Base-by-base conservation (phyloP, 1,140 invertebrate genomes). In the Ptiloglossa arizonensis region DNA sequence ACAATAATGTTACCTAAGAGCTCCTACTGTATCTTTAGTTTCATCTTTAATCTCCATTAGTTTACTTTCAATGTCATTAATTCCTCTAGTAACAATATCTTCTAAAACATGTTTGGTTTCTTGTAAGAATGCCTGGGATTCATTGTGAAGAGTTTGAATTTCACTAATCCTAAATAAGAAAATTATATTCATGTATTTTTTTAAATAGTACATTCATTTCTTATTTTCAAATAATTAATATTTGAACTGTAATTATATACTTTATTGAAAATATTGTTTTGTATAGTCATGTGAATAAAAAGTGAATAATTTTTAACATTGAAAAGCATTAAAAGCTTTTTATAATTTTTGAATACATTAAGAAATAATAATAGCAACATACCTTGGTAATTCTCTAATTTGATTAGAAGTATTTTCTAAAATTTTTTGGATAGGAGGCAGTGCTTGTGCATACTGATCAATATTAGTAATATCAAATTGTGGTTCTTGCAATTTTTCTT, bases 21-120 rank as follows among this genome's bases (percentile, higher is more conserved):
- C 81, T 48, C 84, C 82, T 6, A 89, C 86, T 44, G 84, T 89
- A 67, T 89, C 86, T 63, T 87, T 89, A 0, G 87, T 84, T 82
- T 94, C 93, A 62, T 90, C 87, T 57, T 88, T 91, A 38, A 88
- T 83, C 82, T 93, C 88, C 60, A 71, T 89, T 57, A 95, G 87
- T 87, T 90, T 92, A 46, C 92, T 89, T 80, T 94, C 93, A 46
- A 96, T 69, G 50, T 80, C 78, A 60, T 87, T 80, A 29, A 89
- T 82, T 79, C 85, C 85, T 60, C 81, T 84, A 24, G 60, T 73
- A 64, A 92, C 66, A 6, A 80, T 79, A 78, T 91, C 88, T 74
- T 87, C 84, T 38, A 93, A 82, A 6, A 79, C 57, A 66, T 92
- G 88, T 59, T 89, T 91, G 22, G 89, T 82, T 71, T 92, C 91